A percentile compares a stretch with the other conserved stretches of the same genome.
Evolutionary conservation across 2,888 invertebrate genomes (phyloP).

Genomic region (Meandrusa payeni): DNA sequence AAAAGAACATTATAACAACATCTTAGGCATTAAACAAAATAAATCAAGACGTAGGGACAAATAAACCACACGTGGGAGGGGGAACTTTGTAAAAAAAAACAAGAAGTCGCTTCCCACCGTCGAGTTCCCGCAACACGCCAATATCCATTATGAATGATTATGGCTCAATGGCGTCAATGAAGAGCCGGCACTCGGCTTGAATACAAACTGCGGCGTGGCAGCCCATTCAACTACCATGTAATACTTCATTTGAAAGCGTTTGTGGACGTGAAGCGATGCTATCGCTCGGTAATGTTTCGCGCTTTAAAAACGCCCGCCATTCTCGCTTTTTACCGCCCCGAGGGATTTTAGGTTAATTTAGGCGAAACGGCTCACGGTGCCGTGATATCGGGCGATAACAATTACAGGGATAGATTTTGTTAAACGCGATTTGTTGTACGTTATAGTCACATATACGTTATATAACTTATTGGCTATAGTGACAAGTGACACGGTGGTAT

Average conservation of each 20-base stretch:
- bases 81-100: conserved; percentile 21
- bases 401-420: conserved; percentile 3
- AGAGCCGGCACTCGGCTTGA: conserved; percentile 47
- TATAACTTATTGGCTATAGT: too few species aligned
- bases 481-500: too few species aligned
- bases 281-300: conserved; percentile 47
- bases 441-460: too few species aligned
- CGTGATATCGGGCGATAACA: conserved; percentile 13
- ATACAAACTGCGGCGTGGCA: conserved; percentile 60
- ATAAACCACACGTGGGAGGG: conserved; percentile 37
- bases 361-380: conserved; percentile 12
- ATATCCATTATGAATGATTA: conserved; percentile 51
- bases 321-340: conserved; percentile 25
- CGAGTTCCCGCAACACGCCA: conserved; percentile 30
- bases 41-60: conserved; percentile 33
- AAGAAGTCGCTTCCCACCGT: conserved; percentile 23
- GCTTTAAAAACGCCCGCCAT: conserved; percentile 39
- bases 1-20: too few species aligned
- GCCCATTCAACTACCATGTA: conserved; percentile 43
- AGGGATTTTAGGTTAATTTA: conserved; percentile 28
- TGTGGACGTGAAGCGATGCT: conserved; percentile 44
- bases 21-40: too few species aligned
- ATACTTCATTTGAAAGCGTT: conserved; percentile 60
- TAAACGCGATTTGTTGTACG: not conserved
- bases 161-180: conserved; percentile 55